phyloP scores from a whole-genome alignment of 2,113 vertebrate species.

The Tretioscincus oriximinensis region DNA sequence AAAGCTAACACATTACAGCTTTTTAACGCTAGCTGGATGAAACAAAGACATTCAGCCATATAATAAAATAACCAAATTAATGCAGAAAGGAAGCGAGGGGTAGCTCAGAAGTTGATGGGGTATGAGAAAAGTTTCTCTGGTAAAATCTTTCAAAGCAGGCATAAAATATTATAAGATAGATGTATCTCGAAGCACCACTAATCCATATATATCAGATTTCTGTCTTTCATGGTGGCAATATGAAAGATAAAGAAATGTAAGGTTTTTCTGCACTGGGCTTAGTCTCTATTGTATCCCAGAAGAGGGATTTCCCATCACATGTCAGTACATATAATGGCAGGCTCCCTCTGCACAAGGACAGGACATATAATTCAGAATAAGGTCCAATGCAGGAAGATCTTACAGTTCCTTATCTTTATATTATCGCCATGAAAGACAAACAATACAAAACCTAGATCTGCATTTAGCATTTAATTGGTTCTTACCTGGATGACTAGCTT shows the following conservation, averaged over 20 bases:
- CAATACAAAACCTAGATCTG: background rate
- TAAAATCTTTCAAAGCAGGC: background rate
- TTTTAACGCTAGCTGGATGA: background rate
- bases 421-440: background rate
- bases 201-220: background rate
- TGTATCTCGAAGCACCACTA: no score
- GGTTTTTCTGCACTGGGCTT: background rate
- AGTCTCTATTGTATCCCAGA: no score
- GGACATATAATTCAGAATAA: no score
- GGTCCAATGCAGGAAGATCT: no score
- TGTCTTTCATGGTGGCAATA: background rate
- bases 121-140: background rate
- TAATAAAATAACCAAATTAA: background rate
- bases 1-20: background rate
- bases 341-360: no score
- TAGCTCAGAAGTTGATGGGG: background rate
- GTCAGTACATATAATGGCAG: no score
- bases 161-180: no score
- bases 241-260: background rate
- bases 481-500: conserved; percentile 94
- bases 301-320: no score
- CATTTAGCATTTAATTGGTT: background rate
- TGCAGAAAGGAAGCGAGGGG: background rate
- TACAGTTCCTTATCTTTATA: background rate
- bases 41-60: background rate